Evolutionary conservation across 2,888 invertebrate species (phyloP).

Genomic region (Molorchus minor): DNA sequence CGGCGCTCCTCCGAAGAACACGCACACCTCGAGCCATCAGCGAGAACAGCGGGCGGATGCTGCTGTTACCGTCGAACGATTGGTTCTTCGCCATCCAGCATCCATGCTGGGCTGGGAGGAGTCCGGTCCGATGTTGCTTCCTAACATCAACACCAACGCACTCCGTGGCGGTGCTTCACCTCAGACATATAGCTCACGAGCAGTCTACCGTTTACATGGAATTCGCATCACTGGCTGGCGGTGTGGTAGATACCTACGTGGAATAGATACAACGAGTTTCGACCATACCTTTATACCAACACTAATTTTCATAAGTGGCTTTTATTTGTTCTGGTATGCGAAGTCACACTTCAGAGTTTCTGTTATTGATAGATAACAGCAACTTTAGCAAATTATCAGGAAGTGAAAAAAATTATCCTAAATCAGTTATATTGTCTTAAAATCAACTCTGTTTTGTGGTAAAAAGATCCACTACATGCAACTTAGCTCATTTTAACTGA

Average conservation of each 20-base stretch:
- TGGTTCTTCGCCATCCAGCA: slow-evolving; percentile 61
- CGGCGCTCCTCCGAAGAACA: background rate
- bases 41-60: slow-evolving; percentile 36
- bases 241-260: background rate
- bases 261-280: no score
- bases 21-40: slow-evolving; percentile 18
- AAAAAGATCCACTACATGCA: no score
- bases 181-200: slow-evolving; percentile 5
- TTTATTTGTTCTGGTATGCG: no score
- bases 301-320: no score
- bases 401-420: no score
- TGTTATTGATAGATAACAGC: no score
- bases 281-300: no score
- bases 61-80: slow-evolving; percentile 49
- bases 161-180: slow-evolving; percentile 9
- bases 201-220: slow-evolving; percentile 10
- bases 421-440: no score
- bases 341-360: no score
- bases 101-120: slow-evolving; percentile 65
- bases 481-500: no score
- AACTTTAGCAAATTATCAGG: no score
- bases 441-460: no score
- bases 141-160: slow-evolving; percentile 22
- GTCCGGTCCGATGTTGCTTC: slow-evolving; percentile 39
- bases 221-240: background rate